These are phyloP conservation scores for Mesorhabditis spiculigera DNA, from an alignment of 2,888 invertebrate genomes.

Conservation along the genomic window DNA sequence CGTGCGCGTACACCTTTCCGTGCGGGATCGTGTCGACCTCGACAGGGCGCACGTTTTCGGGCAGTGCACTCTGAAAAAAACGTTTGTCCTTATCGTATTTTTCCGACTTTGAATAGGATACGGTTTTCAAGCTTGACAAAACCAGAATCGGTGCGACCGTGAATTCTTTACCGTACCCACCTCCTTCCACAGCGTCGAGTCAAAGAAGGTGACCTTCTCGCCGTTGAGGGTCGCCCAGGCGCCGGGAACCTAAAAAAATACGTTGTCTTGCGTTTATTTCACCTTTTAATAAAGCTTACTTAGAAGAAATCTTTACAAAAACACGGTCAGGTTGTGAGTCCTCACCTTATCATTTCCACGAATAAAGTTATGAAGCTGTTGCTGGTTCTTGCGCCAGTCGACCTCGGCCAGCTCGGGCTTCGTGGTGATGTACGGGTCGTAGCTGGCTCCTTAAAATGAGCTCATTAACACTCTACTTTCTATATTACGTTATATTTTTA, in stretches of 20 bases:
- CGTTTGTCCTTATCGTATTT: too few relatives aligned
- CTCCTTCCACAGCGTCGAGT: conserved; percentile 73
- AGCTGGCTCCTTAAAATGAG: conserved; percentile 72
- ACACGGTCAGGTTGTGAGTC: background rate
- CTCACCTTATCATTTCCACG: conserved; percentile 79
- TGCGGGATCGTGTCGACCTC: conserved; percentile 28
- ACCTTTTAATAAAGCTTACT: background rate
- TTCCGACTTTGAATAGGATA: background rate
- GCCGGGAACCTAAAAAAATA: conserved; percentile 71
- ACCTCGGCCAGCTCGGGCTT: conserved; percentile 71
- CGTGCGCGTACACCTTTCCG: conserved; percentile 40
- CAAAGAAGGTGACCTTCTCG: conserved; percentile 74
- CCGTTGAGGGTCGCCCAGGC: conserved; percentile 71
- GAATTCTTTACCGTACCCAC: conserved; percentile 63
- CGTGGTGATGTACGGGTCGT: conserved; percentile 70
- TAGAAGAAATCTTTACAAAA: background rate
- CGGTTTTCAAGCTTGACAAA: background rate
- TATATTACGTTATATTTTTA: too few relatives aligned
- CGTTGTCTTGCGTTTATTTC: background rate
- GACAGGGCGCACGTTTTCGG: conserved; percentile 10
- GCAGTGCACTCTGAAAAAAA: background rate
- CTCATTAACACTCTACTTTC: too few relatives aligned
- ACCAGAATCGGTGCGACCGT: conserved; percentile 63
- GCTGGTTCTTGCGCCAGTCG: conserved; percentile 55
- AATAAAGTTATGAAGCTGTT: conserved; percentile 84